Evolutionary conservation across 2,113 vertebrate genomes (phyloP).

Genomic region (Vanacampus margaritifer): DNA sequence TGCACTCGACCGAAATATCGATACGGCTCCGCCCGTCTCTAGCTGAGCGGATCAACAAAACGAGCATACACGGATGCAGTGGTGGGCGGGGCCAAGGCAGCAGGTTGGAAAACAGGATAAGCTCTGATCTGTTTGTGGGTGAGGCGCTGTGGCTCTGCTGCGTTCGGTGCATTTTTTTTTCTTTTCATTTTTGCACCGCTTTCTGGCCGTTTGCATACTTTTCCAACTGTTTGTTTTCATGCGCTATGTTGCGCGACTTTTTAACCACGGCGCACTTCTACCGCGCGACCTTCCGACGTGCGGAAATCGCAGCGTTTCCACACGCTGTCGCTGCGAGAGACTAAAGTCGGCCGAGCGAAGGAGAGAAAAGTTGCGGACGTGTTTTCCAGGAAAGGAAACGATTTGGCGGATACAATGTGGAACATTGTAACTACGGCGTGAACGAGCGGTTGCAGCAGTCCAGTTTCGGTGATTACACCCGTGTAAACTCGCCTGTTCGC

Average conservation of each 20-base stretch:
- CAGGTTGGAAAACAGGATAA: slow-evolving; percentile 68
- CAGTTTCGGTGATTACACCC: slow-evolving; percentile 28
- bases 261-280: background rate
- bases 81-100: slow-evolving; percentile 49
- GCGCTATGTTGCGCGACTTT: background rate
- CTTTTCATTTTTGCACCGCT: background rate
- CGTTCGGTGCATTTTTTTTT: background rate
- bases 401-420: slow-evolving; percentile 37
- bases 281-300: slow-evolving; percentile 14
- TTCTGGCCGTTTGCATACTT: slow-evolving; percentile 22
- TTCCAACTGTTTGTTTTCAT: slow-evolving; percentile 38
- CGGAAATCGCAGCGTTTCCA: slow-evolving; percentile 36
- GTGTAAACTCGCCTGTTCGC: slow-evolving; percentile 37
- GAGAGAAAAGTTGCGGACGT: slow-evolving; percentile 62
- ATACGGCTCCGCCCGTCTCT: slow-evolving; percentile 22
- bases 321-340: slow-evolving; percentile 23
- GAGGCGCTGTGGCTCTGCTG: slow-evolving; percentile 43
- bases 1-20: background rate
- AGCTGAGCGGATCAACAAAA: slow-evolving; percentile 26
- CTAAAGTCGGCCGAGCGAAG: slow-evolving; percentile 32
- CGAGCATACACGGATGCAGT: slow-evolving; percentile 56
- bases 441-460: slow-evolving; percentile 5
- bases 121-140: slow-evolving; percentile 58
- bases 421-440: slow-evolving; percentile 22
- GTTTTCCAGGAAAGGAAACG: slow-evolving; percentile 58